Conservation (phyloP, 2,888 invertebrate genomes). For the Glaucopsyche alexis region DNA sequence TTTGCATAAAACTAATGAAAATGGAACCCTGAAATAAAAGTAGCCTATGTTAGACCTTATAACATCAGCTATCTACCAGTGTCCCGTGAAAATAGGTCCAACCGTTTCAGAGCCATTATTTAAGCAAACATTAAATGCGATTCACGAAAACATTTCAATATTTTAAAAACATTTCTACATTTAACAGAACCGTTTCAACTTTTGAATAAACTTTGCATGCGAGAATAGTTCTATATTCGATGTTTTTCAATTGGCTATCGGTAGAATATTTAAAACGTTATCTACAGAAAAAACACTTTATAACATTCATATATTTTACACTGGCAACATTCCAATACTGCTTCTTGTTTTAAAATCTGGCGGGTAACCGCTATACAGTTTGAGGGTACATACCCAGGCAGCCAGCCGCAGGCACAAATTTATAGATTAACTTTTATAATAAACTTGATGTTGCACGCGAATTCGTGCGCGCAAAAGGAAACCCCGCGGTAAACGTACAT, state of each 20-base stretch:
- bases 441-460: no score
- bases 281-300: constrained; percentile 53
- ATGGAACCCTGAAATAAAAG: no score
- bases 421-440: not conserved
- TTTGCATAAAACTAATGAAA: no score
- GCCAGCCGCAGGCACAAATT: not conserved
- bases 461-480: no score
- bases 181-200: not conserved
- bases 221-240: not conserved
- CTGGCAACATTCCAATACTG: constrained; percentile 49
- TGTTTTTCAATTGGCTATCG: constrained; percentile 10
- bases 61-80: no score
- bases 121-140: no score
- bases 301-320: constrained; percentile 56
- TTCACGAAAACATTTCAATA: not conserved
- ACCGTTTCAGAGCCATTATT: no score
- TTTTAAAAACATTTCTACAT: constrained; percentile 1
- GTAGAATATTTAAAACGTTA: constrained; percentile 42
- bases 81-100: no score
- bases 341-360: not conserved
- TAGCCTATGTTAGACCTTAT: no score
- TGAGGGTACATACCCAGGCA: not conserved
- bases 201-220: constrained; percentile 9
- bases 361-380: not conserved
- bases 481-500: no score